Conservation (phyloP, 2,888 invertebrate genomes). For the Arrhopalites spinosus region DNA sequence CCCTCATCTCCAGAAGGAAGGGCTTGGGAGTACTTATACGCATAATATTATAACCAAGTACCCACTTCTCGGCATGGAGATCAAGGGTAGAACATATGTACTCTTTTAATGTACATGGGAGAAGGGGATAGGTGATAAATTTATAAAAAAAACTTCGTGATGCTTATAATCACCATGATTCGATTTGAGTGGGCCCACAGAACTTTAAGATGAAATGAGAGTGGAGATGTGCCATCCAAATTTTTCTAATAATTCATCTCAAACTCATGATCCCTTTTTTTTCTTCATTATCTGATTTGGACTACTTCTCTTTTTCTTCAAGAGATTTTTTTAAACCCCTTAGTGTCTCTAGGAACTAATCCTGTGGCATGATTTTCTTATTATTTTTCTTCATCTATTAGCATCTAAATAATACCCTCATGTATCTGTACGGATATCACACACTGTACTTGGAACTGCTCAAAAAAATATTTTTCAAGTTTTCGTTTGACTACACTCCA, state of each 20-base stretch:
- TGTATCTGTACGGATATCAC: no score
- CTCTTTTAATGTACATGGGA: background rate
- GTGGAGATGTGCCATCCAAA: background rate
- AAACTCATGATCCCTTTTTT: conserved; percentile 8
- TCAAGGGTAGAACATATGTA: no score
- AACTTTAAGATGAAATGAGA: background rate
- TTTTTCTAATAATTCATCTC: conserved; percentile 15
- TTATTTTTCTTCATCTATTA: background rate
- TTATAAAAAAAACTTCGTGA: conserved; percentile 3
- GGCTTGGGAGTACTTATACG: background rate
- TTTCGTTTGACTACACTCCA: no score
- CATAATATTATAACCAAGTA: background rate
- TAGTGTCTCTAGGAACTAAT: no score
- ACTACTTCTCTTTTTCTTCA: background rate
- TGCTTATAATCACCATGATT: conserved; percentile 23
- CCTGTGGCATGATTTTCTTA: no score
- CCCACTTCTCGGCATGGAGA: no score
- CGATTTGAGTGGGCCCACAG: conserved; percentile 6
- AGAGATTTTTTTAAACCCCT: no score
- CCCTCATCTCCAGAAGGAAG: background rate
- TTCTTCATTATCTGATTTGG: conserved; percentile 14
- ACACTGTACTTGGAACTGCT: no score
- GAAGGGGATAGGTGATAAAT: conserved; percentile 22
- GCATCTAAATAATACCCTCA: no score
- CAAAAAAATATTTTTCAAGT: no score